A percentile compares a stretch with the other conserved stretches of the same genome.
Evolutionary conservation across 2,797 vertebrate species (phyloP).

Genomic region (Borostomias antarcticus): DNA sequence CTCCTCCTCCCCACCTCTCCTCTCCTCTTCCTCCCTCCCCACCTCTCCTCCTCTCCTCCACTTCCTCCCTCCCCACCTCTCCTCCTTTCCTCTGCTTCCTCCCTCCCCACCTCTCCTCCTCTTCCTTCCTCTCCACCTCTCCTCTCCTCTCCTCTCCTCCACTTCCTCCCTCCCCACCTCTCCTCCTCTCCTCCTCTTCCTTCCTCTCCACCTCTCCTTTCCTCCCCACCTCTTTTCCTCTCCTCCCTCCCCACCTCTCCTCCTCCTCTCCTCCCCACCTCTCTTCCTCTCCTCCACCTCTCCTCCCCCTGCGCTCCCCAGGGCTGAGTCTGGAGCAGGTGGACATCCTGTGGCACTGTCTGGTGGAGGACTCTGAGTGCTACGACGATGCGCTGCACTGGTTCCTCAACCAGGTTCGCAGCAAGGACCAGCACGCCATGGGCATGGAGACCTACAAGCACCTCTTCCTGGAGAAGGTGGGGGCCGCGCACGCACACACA

Average conservation of each 20-base stretch:
- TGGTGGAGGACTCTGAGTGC: constrained; percentile 95
- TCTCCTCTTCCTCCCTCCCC: not conserved
- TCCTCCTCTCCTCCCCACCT: not conserved
- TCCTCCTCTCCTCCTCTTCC: not conserved
- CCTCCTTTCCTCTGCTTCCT: not conserved
- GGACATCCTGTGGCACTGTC: constrained; percentile 97
- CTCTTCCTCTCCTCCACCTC: not conserved
- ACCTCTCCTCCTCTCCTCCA: not conserved
- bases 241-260: not conserved
- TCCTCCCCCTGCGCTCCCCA: constrained; percentile 45
- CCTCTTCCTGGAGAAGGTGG: constrained; percentile 97
- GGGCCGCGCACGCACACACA: not conserved
- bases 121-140: not conserved
- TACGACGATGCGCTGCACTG: constrained; percentile 97
- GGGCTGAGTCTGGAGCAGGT: constrained; percentile 98
- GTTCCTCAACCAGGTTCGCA: constrained; percentile 99
- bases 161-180: not conserved
- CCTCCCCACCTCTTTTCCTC: no score
- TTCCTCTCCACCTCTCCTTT: no score
- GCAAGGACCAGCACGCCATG: constrained; percentile 99
- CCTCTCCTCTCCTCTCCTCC: not conserved
- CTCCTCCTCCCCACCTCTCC: not conserved
- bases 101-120: not conserved
- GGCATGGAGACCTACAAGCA: constrained; percentile 99
- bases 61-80: not conserved